Base-by-base conservation (phyloP, 2,113 vertebrate species). In the Prunella fulvescens region DNA sequence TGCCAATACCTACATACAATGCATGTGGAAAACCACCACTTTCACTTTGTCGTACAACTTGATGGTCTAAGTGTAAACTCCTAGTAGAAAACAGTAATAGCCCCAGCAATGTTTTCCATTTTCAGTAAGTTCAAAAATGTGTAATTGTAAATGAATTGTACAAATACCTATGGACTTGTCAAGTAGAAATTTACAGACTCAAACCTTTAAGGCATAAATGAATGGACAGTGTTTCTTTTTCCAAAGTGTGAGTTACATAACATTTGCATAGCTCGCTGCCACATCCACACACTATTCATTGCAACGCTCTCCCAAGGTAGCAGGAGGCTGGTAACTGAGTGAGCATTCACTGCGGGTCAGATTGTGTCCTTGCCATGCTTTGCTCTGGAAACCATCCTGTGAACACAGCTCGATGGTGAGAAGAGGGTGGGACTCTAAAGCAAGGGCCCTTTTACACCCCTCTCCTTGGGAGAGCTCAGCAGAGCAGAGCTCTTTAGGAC, bases 161-260 rank as follows among this genome's bases (percentile, higher is more conserved):
- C 22, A 45, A 19, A 54, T 73, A 15, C 35, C 35, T 28, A 42
- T 10, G 69, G 53, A 84, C 5, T 24, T 11, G 10, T 17, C 48
- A 25, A 35, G 33, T 2, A 61, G 35, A 66, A 77, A 40, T 50
- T 35, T 60, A 42, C 15, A 50, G 53, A 15, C 29, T 62, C 54
- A 26, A 26, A 57, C n/a, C 25, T 33, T n/a, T 23, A 19, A 62
- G 40, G 64, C 1, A 0, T 20, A 35, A 37, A 58, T 88, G 72
- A 94, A 97, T 90, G 19, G 31, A 88, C 71, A 82, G 71, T 37
- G 64, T 62, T 73, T 53, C 90, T 90, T 90, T 88, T 45, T 81
- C 67, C 31, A 1, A 93, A 33, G 86, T 47, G 86, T 40, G 76
- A 77, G 37, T 50, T 83, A 33, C n/a, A 18, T 16, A 57, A 65